A percentile compares a stretch with the other conserved stretches of the same genome.
phyloP scores from a whole-genome alignment of 1,140 invertebrate species.

The Holotrichia oblita region DNA sequence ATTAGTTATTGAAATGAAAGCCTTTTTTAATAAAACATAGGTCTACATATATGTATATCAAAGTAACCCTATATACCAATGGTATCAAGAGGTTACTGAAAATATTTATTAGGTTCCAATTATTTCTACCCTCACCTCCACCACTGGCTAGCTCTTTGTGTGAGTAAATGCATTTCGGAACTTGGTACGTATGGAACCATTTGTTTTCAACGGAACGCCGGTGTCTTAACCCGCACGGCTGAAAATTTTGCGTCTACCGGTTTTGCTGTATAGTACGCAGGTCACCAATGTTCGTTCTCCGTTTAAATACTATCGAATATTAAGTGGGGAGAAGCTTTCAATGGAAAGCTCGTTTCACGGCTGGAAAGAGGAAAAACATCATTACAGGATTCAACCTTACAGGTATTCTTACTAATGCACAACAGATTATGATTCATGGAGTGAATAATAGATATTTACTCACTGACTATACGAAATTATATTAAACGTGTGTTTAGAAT shows the following conservation, averaged over 20 bases:
- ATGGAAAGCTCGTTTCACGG: neutral
- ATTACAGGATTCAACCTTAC: too few species aligned
- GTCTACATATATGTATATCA: too few species aligned
- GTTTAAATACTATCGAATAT: conserved; percentile 15
- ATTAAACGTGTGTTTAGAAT: too few species aligned
- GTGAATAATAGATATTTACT: too few species aligned
- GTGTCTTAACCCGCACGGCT: neutral
- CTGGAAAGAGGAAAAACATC: neutral
- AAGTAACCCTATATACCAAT: too few species aligned
- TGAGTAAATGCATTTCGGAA: neutral
- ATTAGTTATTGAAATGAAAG: too few species aligned
- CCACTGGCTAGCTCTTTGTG: neutral
- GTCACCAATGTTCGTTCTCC: neutral
- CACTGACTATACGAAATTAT: too few species aligned
- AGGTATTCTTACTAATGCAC: too few species aligned
- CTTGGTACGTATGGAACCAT: conserved; percentile 20
- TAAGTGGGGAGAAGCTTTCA: conserved; percentile 3
- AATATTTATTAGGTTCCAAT: too few species aligned
- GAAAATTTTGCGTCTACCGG: neutral
- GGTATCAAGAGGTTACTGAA: too few species aligned
- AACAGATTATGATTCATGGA: too few species aligned
- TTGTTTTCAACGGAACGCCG: neutral
- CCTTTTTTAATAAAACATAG: too few species aligned
- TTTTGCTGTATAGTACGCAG: neutral
- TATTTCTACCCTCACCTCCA: neutral